Evolutionary conservation across 30 jellyfish, hydroid and myxozoan species (phyloP).

Genomic region (Hydractinia echinata): DNA sequence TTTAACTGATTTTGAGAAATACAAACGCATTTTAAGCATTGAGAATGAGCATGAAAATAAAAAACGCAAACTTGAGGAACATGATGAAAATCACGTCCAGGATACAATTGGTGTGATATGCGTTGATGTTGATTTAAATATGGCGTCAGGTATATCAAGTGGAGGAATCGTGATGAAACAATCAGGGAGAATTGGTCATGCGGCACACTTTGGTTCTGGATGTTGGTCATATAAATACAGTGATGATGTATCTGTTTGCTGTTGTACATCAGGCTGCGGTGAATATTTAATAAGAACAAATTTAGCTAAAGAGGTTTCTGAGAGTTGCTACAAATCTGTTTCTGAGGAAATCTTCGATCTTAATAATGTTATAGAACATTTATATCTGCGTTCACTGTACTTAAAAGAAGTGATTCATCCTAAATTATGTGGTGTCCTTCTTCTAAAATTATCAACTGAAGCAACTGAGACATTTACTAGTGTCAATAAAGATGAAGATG

Average conservation of each 20-base stretch:
- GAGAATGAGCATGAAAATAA: neutral
- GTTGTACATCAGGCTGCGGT: conserved; percentile 80
- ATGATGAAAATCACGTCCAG: neutral
- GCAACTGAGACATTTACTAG: too few relatives aligned
- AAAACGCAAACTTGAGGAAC: neutral
- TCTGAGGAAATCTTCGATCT: conserved; percentile 7
- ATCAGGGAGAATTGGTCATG: conserved; percentile 85
- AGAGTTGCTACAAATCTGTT: neutral
- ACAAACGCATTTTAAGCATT: neutral
- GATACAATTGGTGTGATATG: conserved; percentile 91
- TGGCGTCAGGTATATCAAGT: conserved; percentile 74
- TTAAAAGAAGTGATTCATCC: conserved; percentile 14
- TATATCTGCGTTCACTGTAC: conserved; percentile 34
- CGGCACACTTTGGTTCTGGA: conserved; percentile 78
- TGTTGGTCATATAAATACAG: conserved; percentile 47
- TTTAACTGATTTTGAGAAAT: conserved; percentile 26
- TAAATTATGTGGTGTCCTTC: conserved; percentile 58
- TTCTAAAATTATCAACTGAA: neutral
- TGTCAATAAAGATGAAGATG: too few relatives aligned
- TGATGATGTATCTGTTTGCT: conserved; percentile 25
- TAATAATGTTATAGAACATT: conserved; percentile 16
- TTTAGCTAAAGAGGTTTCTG: conserved; percentile 60
- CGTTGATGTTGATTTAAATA: conserved; percentile 50
- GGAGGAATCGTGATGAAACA: conserved; percentile 75
- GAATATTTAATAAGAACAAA: conserved; percentile 60